These are phyloP conservation scores for Chloropsis cyanopogon DNA, from an alignment of 2,113 vertebrate species.

Conservation along the genomic window DNA sequence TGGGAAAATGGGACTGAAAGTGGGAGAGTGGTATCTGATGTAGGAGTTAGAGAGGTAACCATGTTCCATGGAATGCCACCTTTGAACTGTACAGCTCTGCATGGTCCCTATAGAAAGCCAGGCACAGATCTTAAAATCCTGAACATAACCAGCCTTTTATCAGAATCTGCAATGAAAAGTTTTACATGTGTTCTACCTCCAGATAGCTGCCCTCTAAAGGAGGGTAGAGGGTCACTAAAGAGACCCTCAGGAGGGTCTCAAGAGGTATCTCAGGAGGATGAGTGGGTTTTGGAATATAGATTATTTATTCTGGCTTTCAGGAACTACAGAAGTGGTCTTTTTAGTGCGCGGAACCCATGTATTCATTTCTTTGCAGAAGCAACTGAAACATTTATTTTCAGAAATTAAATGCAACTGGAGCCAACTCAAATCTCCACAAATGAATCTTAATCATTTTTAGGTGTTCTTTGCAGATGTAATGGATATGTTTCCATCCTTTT, in stretches of 20 bases:
- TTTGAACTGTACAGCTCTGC: background rate
- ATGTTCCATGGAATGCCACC: fast-evolving
- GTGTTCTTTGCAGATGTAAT: background rate
- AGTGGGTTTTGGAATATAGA: background rate
- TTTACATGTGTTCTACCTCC: background rate
- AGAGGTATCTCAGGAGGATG: background rate
- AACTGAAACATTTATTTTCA: background rate
- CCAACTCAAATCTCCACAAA: background rate
- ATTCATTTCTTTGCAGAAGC: background rate
- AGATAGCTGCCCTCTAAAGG: background rate
- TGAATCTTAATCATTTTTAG: background rate
- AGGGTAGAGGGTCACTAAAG: background rate
- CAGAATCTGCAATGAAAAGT: background rate
- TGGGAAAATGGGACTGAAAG: background rate
- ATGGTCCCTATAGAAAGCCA: background rate
- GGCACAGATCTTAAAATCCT: background rate
- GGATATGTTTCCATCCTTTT: background rate
- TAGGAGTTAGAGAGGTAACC: background rate
- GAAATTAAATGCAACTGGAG: background rate
- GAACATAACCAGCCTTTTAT: background rate
- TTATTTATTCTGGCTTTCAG: background rate
- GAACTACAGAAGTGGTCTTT: background rate
- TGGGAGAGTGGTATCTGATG: background rate
- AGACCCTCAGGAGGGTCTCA: too few species aligned
- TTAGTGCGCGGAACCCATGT: background rate